Conservation (phyloP, 2,888 invertebrate species). For the Nineta flava region DNA sequence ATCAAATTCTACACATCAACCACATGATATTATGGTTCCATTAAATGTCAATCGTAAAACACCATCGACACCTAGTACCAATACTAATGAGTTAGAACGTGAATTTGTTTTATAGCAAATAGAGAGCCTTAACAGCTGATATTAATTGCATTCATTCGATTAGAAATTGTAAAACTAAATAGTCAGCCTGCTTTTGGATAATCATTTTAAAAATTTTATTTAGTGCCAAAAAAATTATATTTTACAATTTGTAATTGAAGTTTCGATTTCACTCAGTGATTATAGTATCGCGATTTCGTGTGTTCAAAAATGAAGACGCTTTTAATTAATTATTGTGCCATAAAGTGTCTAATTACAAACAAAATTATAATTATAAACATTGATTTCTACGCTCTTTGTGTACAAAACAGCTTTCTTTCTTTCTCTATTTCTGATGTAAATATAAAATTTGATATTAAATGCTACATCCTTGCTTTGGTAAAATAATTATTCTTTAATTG, state of each 20-base stretch:
- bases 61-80: constrained; percentile 25
- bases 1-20: constrained; percentile 33
- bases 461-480: no score
- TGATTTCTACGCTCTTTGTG: neutral
- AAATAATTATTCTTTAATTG: no score
- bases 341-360: neutral
- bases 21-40: constrained; percentile 35
- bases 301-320: neutral
- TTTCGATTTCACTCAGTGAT: neutral
- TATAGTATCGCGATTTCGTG: neutral
- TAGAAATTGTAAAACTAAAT: neutral
- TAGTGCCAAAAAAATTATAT: neutral
- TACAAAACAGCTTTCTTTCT: no score
- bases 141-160: neutral
- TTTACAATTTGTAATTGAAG: neutral
- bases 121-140: neutral
- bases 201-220: neutral
- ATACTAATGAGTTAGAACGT: constrained; percentile 1
- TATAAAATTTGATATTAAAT: no score
- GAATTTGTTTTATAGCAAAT: constrained; percentile 7
- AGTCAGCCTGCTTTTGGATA: neutral
- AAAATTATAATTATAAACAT: neutral
- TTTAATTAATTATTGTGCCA: neutral
- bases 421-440: no score
- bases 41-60: constrained; percentile 33